Percentiles rank a stretch among this genome's conserved stretches.
Conservation (phyloP, 2,888 invertebrate genomes). For the Escarpia spicata region DNA sequence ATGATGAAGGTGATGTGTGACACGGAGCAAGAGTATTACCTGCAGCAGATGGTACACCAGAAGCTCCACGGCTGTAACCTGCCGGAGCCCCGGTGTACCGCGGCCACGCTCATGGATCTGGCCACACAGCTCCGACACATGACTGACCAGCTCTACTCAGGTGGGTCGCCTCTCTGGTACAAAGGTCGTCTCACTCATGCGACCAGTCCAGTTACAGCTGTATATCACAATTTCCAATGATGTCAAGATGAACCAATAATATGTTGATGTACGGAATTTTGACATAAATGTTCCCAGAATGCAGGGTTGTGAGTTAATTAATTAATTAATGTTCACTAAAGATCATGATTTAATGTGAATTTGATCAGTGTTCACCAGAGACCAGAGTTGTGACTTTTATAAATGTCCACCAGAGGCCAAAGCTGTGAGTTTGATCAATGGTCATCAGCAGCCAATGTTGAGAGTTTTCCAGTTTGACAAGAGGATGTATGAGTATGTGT, state of each 20-base stretch:
- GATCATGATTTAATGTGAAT: background rate
- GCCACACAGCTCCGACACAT: slow-evolving; percentile 86
- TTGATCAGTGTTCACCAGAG: no score
- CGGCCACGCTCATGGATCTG: slow-evolving; percentile 84
- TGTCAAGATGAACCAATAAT: no score
- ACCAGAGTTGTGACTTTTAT: no score
- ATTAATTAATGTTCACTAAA: background rate
- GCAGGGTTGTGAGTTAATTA: no score
- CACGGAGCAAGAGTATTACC: slow-evolving; percentile 66
- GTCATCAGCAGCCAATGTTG: no score
- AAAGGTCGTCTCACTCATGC: background rate
- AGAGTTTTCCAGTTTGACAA: no score
- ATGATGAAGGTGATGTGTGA: slow-evolving; percentile 66
- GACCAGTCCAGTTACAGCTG: background rate
- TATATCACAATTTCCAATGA: no score
- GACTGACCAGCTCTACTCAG: slow-evolving; percentile 72
- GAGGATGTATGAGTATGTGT: background rate
- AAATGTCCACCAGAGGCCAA: no score
- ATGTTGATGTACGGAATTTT: no score
- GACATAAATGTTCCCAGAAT: no score
- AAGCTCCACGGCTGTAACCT: slow-evolving; percentile 80
- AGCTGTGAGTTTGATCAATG: no score
- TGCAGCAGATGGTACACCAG: slow-evolving; percentile 78
- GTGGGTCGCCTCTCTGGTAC: background rate
- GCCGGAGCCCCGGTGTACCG: slow-evolving; percentile 82